phyloP scores from a whole-genome alignment of 2,113 vertebrate species.

The Petrocephalus zakoni region DNA sequence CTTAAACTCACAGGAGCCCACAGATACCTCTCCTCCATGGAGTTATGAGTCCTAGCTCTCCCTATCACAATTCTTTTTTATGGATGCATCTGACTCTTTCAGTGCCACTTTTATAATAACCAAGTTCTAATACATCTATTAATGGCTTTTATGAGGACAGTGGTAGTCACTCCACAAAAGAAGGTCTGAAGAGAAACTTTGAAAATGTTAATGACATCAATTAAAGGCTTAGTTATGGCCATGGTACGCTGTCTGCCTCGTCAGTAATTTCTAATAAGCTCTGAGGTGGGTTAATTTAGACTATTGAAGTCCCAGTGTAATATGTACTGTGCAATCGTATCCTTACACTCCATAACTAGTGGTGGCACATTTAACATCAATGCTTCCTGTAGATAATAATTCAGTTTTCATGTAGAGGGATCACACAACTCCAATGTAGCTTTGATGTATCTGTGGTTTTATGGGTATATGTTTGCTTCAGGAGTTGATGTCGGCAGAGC shows the following conservation, averaged over 20 bases:
- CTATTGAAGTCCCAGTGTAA: background rate
- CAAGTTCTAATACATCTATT: background rate
- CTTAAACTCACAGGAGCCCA: background rate
- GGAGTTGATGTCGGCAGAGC: background rate
- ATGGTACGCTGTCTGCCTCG: background rate
- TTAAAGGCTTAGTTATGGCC: background rate
- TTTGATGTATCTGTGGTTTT: background rate
- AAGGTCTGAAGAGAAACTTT: background rate
- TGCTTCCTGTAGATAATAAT: background rate
- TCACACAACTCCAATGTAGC: background rate
- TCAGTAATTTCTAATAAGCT: background rate
- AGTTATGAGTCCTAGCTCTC: background rate
- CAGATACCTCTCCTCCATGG: background rate
- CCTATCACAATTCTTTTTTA: background rate
- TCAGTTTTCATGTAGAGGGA: background rate
- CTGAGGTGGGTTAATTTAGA: background rate
- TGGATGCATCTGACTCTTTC: background rate
- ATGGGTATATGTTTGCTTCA: background rate
- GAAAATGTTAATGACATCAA: background rate
- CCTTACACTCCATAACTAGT: background rate
- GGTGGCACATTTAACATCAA: background rate
- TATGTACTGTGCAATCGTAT: background rate
- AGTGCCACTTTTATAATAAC: background rate
- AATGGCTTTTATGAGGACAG: background rate
- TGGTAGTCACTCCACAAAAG: background rate